Evolutionary conservation across 2,113 vertebrate genomes (phyloP).

Genomic region (Mustela lutreola): DNA sequence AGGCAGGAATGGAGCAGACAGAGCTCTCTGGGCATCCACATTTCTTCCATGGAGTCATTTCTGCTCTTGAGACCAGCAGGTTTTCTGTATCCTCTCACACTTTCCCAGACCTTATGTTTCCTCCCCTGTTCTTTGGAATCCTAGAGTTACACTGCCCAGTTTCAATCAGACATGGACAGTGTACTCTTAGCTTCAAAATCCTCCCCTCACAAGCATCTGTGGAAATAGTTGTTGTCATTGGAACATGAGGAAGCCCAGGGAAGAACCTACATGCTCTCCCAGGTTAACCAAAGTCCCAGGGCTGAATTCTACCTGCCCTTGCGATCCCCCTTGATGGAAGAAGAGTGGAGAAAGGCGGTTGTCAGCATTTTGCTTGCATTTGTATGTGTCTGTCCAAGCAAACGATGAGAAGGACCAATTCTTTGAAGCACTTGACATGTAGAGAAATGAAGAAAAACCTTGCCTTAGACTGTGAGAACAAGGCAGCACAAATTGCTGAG

Average conservation of each 20-base stretch:
- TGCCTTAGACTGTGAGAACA: background rate
- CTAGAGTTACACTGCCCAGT: background rate
- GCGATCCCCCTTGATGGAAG: fast-evolving
- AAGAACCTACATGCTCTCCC: fast-evolving
- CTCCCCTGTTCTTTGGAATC: background rate
- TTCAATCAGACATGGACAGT: background rate
- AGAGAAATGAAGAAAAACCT: slow-evolving; percentile 8
- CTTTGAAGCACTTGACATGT: background rate
- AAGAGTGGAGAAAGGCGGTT: background rate
- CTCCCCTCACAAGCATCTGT: background rate
- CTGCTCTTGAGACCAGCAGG: background rate
- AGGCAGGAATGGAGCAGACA: background rate
- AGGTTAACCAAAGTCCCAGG: no score
- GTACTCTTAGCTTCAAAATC: background rate
- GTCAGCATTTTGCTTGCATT: background rate
- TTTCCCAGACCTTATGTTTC: background rate
- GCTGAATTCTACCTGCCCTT: no score
- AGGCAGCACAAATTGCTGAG: background rate
- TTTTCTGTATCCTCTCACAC: background rate
- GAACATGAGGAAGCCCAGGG: background rate
- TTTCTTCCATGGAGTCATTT: background rate
- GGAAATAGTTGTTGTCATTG: background rate
- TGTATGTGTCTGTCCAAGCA: background rate
- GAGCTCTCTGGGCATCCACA: background rate
- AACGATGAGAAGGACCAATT: background rate